Conservation (phyloP, 2,113 vertebrate genomes). For the Microcebus griseorufus region DNA sequence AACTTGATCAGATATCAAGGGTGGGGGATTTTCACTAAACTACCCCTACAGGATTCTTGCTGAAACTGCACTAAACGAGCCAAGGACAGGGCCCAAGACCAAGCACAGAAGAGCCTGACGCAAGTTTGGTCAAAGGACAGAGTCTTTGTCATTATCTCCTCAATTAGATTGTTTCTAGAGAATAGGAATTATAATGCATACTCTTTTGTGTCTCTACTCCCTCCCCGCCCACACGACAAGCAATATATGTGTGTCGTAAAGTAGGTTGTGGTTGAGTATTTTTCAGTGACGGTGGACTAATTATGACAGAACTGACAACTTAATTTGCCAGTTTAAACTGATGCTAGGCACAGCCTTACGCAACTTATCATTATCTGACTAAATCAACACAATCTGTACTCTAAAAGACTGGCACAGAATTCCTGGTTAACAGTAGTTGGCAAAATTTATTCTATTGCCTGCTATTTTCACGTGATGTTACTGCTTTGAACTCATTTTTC, state of each 20-base stretch:
- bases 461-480: slow-evolving; percentile 53
- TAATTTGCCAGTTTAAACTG: slow-evolving; percentile 6
- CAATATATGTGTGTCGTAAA: neutral
- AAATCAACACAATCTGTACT: slow-evolving; percentile 26
- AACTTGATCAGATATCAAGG: neutral
- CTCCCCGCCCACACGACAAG: neutral
- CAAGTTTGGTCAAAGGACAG: neutral
- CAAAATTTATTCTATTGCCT: slow-evolving; percentile 36
- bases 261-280: slow-evolving; percentile 32
- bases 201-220: neutral
- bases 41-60: neutral
- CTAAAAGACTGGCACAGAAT: slow-evolving; percentile 31
- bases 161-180: neutral
- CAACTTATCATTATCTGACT: slow-evolving; percentile 19
- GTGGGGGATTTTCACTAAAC: neutral
- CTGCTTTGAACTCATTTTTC: slow-evolving; percentile 61
- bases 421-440: slow-evolving; percentile 30
- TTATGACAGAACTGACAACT: slow-evolving; percentile 4
- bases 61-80: neutral
- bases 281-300: neutral
- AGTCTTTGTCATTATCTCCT: neutral
- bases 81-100: neutral
- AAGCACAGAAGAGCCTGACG: neutral
- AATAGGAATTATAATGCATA: slow-evolving; percentile 26
- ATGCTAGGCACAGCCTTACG: neutral